A percentile compares a stretch with the other conserved stretches of the same genome.
These are phyloP conservation scores for Etheostoma spectabile DNA, from an alignment of 2,113 vertebrate species.

Conservation along the genomic window DNA sequence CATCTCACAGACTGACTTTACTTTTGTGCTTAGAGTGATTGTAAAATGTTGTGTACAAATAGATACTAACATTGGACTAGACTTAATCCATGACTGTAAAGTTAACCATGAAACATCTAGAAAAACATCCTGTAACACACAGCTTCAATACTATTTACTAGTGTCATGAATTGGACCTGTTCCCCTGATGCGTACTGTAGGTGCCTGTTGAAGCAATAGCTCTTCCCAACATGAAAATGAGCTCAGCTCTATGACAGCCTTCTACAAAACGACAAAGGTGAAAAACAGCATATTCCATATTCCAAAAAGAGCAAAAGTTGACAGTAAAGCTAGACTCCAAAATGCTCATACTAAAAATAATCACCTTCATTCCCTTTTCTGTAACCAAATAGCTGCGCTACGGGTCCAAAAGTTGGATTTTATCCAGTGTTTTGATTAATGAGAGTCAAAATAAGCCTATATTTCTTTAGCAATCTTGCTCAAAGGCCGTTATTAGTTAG, in stretches of 20 bases:
- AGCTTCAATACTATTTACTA: neutral
- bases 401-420: slow-evolving; percentile 9
- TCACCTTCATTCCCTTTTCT: slow-evolving; percentile 8
- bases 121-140: neutral
- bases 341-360: slow-evolving; percentile 26
- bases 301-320: neutral
- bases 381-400: slow-evolving; percentile 26
- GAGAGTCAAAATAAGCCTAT: neutral
- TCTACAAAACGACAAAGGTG: neutral
- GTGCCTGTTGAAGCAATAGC: slow-evolving; percentile 6
- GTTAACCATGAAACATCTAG: neutral
- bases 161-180: neutral
- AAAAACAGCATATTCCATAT: neutral
- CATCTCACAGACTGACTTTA: slow-evolving; percentile 10
- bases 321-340: neutral
- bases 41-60: neutral
- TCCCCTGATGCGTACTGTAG: neutral
- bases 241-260: neutral
- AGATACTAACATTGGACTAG: neutral
- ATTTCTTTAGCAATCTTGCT: slow-evolving; percentile 3
- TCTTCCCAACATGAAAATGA: neutral
- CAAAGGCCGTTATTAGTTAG: slow-evolving; percentile 3
- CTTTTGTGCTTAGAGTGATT: neutral
- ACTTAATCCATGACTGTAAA: neutral
- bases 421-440: slow-evolving; percentile 17